phyloP scores from a whole-genome alignment of 2,888 invertebrate genomes.

The Nemurella pictetii region DNA sequence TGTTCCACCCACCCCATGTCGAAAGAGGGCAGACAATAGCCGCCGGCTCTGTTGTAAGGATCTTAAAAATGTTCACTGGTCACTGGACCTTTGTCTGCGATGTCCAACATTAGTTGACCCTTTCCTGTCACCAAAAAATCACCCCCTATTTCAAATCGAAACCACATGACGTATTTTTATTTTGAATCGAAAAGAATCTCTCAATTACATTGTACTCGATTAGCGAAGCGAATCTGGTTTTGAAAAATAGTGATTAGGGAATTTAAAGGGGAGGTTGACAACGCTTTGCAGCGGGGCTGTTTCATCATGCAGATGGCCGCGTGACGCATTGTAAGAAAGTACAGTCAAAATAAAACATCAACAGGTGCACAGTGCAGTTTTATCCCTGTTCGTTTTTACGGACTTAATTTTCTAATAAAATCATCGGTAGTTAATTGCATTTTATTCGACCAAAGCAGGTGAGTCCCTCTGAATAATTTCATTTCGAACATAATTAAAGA shows the following conservation, averaged over 20 bases:
- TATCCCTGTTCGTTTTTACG: not conserved
- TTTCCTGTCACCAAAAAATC: conserved; percentile 15
- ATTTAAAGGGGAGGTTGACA: conserved; percentile 7
- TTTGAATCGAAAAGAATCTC: conserved; percentile 9
- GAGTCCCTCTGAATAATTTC: not conserved
- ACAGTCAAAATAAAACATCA: conserved; percentile 14
- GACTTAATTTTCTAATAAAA: not conserved
- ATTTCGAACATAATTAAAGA: not conserved
- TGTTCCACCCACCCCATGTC: not conserved
- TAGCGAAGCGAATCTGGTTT: conserved; percentile 24
- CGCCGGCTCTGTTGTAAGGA: not conserved
- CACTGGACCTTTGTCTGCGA: conserved; percentile 15
- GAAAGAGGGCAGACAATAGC: not conserved
- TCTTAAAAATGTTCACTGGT: conserved; percentile 26
- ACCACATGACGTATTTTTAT: conserved; percentile 27
- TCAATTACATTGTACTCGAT: conserved; percentile 22
- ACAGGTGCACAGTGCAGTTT: not conserved
- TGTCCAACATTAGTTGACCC: conserved; percentile 29
- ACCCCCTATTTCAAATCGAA: conserved; percentile 28
- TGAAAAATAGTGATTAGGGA: conserved; percentile 30
- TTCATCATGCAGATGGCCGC: conserved; percentile 35
- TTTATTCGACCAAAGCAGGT: not conserved
- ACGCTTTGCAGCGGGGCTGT: not conserved
- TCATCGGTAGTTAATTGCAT: not conserved
- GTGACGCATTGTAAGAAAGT: conserved; percentile 37